Base-by-base conservation (phyloP, 2,888 invertebrate genomes). In the Xanthorhoe spadicearia region DNA sequence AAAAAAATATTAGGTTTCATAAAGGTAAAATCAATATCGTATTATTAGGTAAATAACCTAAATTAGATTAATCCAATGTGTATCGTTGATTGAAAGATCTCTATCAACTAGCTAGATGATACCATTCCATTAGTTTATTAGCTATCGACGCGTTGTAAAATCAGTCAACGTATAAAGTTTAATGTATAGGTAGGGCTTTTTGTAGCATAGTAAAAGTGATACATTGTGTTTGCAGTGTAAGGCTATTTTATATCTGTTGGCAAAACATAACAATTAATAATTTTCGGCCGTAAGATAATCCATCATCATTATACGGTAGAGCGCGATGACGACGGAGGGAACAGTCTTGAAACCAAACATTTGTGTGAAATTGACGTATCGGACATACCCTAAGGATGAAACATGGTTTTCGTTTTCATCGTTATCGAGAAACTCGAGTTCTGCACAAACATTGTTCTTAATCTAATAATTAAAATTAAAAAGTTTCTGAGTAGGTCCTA, bases 71-170 rank as follows among this genome's bases (percentile, higher is more conserved):
- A 55, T n/a, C 9, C 28, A 23, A 61, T 61, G 28, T 13, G 13
- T 10, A 50, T 43, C 9, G 53, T 23, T 10, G 53, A 64, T 58
- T 53, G 53, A 58, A 53, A 53, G 48, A 58, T 43, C 38, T 13
- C 13, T 43, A 43, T 54, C n/a, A 50, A 19, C 15, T 17, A 53
- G 7, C n/a, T n/a, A 19, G 28, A 52, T 43, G 51, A 58, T 59
- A 59, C n/a, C 51, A 66, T 62, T 66, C 32, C 62, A 67, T 67
- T 51, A 55, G 50, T 52, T 52, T 54, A 62, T 62, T 58, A 53
- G 58, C 59, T 55, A 43, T 52, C 7, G 32, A 35, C 54, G 58
- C 58, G 66, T 51, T 54, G 23, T 54, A 51, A 66, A 54, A 51
- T 59, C 59, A 55, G 32, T 62, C 58, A 55, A 48, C 43, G 59